phyloP scores from a whole-genome alignment of 2,113 vertebrate genomes.

The Spea bombifrons region DNA sequence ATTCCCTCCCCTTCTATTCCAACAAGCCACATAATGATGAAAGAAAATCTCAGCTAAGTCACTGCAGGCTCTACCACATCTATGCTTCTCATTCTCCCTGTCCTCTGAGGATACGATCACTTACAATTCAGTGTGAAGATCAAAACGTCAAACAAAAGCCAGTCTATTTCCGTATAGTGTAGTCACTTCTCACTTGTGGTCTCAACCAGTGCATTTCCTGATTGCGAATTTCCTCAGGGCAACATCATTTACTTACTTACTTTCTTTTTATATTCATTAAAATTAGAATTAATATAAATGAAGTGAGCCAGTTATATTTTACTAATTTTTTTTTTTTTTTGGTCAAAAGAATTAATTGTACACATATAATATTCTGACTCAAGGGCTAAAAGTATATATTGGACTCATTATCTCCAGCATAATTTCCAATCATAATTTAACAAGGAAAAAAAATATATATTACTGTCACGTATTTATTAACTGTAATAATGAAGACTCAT shows the following conservation, averaged over 20 bases:
- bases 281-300: conserved; percentile 37
- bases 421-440: conserved; percentile 15
- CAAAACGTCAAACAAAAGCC: conserved; percentile 40
- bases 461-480: conserved; percentile 8
- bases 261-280: conserved; percentile 38
- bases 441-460: conserved; percentile 14
- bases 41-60: conserved; percentile 37
- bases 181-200: conserved; percentile 14
- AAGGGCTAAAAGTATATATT: conserved; percentile 26
- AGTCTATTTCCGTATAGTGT: conserved; percentile 27
- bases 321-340: conserved; percentile 7
- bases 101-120: conserved; percentile 38
- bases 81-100: conserved; percentile 23
- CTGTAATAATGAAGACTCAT: conserved; percentile 4
- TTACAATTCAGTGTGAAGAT: conserved; percentile 45
- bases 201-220: conserved; percentile 14
- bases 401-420: conserved; percentile 36
- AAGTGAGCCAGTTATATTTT: conserved; percentile 21
- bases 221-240: conserved; percentile 18
- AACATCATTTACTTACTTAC: conserved; percentile 39
- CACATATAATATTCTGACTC: conserved; percentile 24
- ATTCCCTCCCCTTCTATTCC: conserved; percentile 37
- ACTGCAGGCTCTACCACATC: conserved; percentile 24
- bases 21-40: conserved; percentile 38
- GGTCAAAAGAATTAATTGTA: conserved; percentile 35